Conservation (phyloP, 2,888 invertebrate genomes). For the Empis stercorea region DNA sequence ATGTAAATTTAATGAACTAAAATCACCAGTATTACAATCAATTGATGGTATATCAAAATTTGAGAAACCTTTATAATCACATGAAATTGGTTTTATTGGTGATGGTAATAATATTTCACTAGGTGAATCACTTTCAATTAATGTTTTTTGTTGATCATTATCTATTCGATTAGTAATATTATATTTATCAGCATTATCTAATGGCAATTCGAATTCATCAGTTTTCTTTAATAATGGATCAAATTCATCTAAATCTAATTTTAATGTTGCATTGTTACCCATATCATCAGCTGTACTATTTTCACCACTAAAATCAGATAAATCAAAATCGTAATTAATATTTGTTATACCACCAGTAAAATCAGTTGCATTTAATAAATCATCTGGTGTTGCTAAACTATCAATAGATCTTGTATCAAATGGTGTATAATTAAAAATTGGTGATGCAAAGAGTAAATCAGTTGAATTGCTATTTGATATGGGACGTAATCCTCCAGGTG, state of each 20-base stretch:
- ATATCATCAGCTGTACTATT: slow-evolving; percentile 50
- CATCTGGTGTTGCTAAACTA: slow-evolving; percentile 43
- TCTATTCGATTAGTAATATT: neutral
- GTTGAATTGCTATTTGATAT: slow-evolving; percentile 20
- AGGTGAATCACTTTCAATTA: slow-evolving; percentile 32
- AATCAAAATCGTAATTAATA: slow-evolving; percentile 63
- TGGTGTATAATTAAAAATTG: slow-evolving; percentile 39
- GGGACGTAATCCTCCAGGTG: slow-evolving; percentile 10
- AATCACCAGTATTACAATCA: slow-evolving; percentile 50
- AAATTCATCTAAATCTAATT: slow-evolving; percentile 32
- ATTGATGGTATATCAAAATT: slow-evolving; percentile 51
- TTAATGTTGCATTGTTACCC: slow-evolving; percentile 18
- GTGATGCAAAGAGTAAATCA: slow-evolving; percentile 48
- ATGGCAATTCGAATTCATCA: neutral
- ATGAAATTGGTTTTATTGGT: slow-evolving; percentile 41
- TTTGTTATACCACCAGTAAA: slow-evolving; percentile 49
- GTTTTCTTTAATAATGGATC: slow-evolving; percentile 26
- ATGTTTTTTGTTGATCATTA: slow-evolving; percentile 15
- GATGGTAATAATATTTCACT: slow-evolving; percentile 42
- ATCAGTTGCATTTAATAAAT: slow-evolving; percentile 35
- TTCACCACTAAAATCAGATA: slow-evolving; percentile 60
- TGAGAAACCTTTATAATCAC: slow-evolving; percentile 49
- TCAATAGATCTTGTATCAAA: slow-evolving; percentile 48
- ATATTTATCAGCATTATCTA: neutral
- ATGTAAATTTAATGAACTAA: slow-evolving; percentile 23